Evolutionary conservation across 2,888 invertebrate genomes (phyloP).

Genomic region (Pyrrhosoma nymphula): DNA sequence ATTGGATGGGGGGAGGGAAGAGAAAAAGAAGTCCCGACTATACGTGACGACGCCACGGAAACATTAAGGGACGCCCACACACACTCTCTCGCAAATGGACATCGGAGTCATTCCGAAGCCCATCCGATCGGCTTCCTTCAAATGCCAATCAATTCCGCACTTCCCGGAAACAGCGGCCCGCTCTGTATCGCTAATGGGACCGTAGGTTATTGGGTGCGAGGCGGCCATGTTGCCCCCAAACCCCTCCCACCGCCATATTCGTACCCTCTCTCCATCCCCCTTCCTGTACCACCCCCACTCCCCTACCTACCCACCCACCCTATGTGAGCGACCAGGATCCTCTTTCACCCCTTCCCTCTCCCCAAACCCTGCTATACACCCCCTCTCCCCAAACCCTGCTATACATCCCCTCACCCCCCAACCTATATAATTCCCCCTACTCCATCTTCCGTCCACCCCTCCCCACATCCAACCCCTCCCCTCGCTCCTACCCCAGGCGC

Average conservation of each 20-base stretch:
- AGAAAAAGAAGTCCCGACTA: not conserved
- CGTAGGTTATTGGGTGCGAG: conserved; percentile 59
- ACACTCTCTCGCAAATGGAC: not conserved
- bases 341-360: not conserved
- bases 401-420: not conserved
- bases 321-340: not conserved
- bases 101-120: conserved; percentile 38
- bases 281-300: not conserved
- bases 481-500: not conserved
- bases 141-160: conserved; percentile 55
- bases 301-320: not conserved
- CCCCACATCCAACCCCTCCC: not conserved
- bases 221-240: conserved; percentile 30
- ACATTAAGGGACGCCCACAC: conserved; percentile 60
- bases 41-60: conserved; percentile 45
- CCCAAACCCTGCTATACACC: not conserved
- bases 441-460: not conserved
- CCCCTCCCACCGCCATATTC: not conserved
- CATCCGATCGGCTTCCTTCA: conserved; percentile 47
- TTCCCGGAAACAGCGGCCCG: conserved; percentile 50
- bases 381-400: not conserved
- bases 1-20: not conserved
- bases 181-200: conserved; percentile 45
- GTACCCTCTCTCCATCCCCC: not conserved
- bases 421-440: not conserved